Conservation (phyloP, 2,888 invertebrate species). For the Omphaloscelis lunosa region DNA sequence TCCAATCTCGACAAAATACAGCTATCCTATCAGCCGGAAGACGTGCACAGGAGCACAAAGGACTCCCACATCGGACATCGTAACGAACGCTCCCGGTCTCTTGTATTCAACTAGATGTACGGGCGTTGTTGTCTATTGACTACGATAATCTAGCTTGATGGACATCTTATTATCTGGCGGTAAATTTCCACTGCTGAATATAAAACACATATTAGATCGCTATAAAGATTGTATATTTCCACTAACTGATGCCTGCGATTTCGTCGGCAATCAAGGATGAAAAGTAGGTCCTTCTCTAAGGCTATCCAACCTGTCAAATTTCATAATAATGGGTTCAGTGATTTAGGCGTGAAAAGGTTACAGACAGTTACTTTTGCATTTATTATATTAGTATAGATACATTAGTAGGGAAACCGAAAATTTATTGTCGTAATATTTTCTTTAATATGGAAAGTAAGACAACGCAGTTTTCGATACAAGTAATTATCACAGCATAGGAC, state of each 20-base stretch:
- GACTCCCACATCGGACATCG: slow-evolving; percentile 26
- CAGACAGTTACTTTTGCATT: neutral
- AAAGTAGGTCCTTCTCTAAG: neutral
- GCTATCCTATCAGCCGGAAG: slow-evolving; percentile 56
- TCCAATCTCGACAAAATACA: slow-evolving; percentile 45
- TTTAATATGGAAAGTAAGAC: neutral
- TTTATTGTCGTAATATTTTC: neutral
- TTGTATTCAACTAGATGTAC: slow-evolving; percentile 44
- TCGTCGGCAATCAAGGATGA: neutral
- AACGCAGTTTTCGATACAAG: neutral
- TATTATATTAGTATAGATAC: neutral
- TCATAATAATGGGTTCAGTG: neutral
- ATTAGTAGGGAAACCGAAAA: neutral
- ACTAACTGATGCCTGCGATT: neutral
- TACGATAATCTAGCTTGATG: slow-evolving; percentile 49
- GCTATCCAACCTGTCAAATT: neutral
- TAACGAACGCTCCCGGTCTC: slow-evolving; percentile 52
- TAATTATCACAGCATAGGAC: neutral
- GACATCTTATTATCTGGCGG: slow-evolving; percentile 33
- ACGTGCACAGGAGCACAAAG: slow-evolving; percentile 46
- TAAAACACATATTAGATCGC: neutral
- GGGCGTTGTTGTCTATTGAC: slow-evolving; percentile 42
- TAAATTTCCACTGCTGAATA: slow-evolving; percentile 15
- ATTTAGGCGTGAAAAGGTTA: neutral
- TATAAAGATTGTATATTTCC: slow-evolving; percentile 15